Base-by-base conservation (phyloP, 37 sponge, comb jelly and placozoan species). In the Hormiphora californensis region DNA sequence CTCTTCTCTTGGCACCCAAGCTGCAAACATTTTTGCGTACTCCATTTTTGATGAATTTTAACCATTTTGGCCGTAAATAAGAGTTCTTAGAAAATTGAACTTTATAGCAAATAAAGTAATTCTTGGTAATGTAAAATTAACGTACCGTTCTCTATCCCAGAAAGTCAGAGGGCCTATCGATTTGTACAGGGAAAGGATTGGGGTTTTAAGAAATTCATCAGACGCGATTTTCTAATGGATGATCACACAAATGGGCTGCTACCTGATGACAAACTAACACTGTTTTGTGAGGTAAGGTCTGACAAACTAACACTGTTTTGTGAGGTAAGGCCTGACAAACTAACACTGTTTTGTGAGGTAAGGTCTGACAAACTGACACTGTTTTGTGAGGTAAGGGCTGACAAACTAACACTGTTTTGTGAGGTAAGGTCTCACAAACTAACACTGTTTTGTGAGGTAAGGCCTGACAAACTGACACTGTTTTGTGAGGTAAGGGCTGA, bases 181-280 rank as follows among this genome's bases (percentile, higher is more conserved):
- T 97, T 97, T 91, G 99, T 97, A 5, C 92, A 92, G 46, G 99
- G 95, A 2, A 97, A 97, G 87, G 99, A 97, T 69, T 97, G 99
- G 99, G 99, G 99, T 0, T 97, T 97, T 86, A 97, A 97, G 81
- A 97, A 97, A 55, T 97, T 97, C 88, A 94, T 97, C 43, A 86
- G 99, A 86, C 69, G 99, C 81, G 99, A 97, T 35, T 94, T 97
- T 41, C 90, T 97, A 11, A 91, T 97, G 90, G 99, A 94, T 51
- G 95, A 94, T 23, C 67, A 65, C 37, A 68, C 92, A 0, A 94
- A 97, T 87, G 99, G 99, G 0, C 90, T 97, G 19, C 86, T 97
- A n/a, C 95, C 95, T 7, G 93, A 94, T 5, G 99, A 97, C 67
- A 93, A 90, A 38, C 92, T 97, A 1, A 97, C 99, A 32, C 88